Evolutionary conservation across 2,797 vertebrate species (phyloP).

Genomic region (Cichlasoma orientale): DNA sequence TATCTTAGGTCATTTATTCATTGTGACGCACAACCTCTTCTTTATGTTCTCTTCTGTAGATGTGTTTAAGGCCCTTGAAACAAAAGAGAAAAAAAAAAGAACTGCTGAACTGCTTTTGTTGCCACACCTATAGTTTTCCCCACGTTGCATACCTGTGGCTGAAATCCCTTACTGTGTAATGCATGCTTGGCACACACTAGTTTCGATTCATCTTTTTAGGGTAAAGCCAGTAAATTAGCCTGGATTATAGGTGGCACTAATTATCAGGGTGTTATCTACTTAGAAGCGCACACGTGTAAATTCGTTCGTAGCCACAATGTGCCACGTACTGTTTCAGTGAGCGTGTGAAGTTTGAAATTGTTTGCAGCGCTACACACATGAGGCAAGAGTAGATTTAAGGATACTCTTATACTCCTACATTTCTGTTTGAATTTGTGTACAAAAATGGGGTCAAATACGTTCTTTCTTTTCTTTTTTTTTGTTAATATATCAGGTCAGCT

Average conservation of each 20-base stretch:
- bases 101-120: neutral
- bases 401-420: no score
- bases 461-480: neutral
- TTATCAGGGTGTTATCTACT: conserved; percentile 5
- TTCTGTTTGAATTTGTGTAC: no score
- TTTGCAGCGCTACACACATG: neutral
- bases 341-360: neutral
- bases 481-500: neutral
- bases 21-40: neutral
- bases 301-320: neutral
- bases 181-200: neutral
- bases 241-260: neutral
- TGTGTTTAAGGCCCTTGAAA: neutral
- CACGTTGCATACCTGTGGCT: neutral
- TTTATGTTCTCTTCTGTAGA: neutral
- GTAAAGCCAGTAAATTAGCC: neutral
- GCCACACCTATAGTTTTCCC: conserved; percentile 18
- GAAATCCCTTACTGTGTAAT: neutral
- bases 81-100: neutral
- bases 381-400: neutral
- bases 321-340: neutral
- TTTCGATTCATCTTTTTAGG: neutral
- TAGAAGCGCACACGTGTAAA: neutral
- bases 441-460: neutral
- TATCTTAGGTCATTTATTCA: neutral